A percentile compares a stretch with the other conserved stretches of the same genome.
These are phyloP conservation scores for Calidris pugnax DNA, from an alignment of 2,113 vertebrate genomes.

Conservation along the genomic window DNA sequence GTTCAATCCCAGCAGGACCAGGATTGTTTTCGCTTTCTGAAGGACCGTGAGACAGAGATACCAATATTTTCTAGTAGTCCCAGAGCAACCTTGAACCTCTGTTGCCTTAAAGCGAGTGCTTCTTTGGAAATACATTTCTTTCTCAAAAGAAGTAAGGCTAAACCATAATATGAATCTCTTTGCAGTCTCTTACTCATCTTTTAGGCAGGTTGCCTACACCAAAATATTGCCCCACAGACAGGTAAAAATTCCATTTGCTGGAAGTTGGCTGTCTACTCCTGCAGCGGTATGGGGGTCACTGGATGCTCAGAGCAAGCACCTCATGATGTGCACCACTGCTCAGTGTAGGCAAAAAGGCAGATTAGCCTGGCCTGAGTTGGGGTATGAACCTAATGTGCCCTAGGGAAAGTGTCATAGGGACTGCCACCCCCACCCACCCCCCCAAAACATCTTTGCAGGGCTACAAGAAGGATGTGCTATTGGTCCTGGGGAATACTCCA, in stretches of 20 bases:
- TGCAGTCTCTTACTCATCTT: background rate
- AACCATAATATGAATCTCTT: background rate
- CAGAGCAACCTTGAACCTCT: background rate
- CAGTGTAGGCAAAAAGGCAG: background rate
- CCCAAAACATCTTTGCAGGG: background rate
- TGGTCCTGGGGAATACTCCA: background rate
- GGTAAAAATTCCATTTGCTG: background rate
- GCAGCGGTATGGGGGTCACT: background rate
- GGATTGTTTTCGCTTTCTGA: background rate
- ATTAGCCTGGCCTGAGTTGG: background rate
- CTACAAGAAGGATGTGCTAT: background rate
- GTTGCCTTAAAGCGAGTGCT: background rate
- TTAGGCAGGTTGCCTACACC: background rate
- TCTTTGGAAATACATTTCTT: background rate
- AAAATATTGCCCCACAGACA: background rate
- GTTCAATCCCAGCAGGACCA: background rate
- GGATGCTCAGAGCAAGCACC: background rate
- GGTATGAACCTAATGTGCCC: background rate
- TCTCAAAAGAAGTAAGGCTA: background rate
- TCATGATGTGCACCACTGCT: background rate
- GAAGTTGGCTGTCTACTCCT: background rate
- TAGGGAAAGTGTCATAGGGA: background rate
- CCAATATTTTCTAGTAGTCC: background rate
- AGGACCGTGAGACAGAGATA: background rate
- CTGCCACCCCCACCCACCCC: no score